Base-by-base conservation (phyloP, 1,140 invertebrate species). In the Anadara kagoshimensis region DNA sequence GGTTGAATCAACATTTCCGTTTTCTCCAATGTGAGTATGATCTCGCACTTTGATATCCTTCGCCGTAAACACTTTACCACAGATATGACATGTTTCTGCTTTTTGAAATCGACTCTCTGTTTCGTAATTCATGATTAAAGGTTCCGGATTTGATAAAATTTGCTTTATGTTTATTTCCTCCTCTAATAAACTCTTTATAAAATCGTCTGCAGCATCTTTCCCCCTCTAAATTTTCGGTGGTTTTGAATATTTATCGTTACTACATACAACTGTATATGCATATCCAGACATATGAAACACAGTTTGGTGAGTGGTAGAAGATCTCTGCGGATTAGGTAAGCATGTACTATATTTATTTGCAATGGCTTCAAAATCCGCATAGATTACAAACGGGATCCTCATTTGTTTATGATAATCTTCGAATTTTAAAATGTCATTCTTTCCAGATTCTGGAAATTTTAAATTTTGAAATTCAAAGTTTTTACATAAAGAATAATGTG, bases 361-460 rank as follows among this genome's bases (percentile, higher is more conserved):
- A 67, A 63, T 64, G 18, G 41, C 29, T 54, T 75, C 73, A 51
- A 75, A 69, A 24, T 75, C 67, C 0, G 73, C 73, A 59, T 75
- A 69, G n/a, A 75, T 69, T 29, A 69, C 49, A 68, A n/a, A 74
- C 68, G 67, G 67, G 29, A 68, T 57, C 1, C 41, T 41, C 29
- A 62, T 58, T 47, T 45, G 43, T 36, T 75, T 75, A 16, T 56
- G 7, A 57, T 18, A 47, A 49, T 66, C 51, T 51, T 61, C 58
- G 44, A 75, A 75, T 43, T 65, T n/a, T 57, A 64, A 24, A 14
- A 26, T 12, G 16, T 56, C 51, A 24, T 67, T 36, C 11, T 26
- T 64, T 18, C 56, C 53, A 44, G 45, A 53, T 26, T 26, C 45
- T 43, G 53, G 16, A n/a, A 61, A 36, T 36, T 36, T 36, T 3